Base-by-base conservation (phyloP, 2,888 invertebrate genomes). In the Uropetala carovei region DNA sequence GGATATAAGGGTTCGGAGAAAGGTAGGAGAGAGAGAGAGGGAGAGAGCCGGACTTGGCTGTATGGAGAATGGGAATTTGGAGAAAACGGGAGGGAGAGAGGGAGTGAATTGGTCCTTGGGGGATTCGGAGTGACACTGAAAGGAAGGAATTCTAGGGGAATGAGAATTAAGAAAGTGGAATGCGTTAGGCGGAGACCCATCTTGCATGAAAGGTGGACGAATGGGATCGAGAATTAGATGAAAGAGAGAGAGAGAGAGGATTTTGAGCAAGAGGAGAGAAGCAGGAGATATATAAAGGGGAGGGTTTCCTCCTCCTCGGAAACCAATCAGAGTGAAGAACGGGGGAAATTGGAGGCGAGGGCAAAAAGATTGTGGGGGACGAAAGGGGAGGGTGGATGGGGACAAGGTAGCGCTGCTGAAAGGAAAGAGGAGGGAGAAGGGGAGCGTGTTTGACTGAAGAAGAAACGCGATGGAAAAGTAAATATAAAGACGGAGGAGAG, bases 81-180 rank as follows among this genome's bases (percentile, higher is more conserved):
- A 22, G 57, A 84, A 22, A 18, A 5, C 5, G 16, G 16, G 84
- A 9, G 27, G 18, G 7, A 84, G 84, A 56, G 84, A 56, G 18
- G 56, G 57, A 18, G 59, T n/a, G 60, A 60, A 85, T 85, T 58
- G 57, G 85, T 85, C 85, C 57, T 85, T 85, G 85, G 85, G 84
- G 85, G 82, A 86, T 86, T 86, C 86, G 18, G 86, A 86, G 89
- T n/a, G 89, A 89, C 43, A n/a, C 89, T 89, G 59, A 89, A 89
- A 64, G 89, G 89, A 64, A 89, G 89, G 89, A 60, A 89, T 89
- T 89, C 43, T 27, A 64, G 64, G 64, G 14, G 68, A 75, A 75
- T 75, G 75, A 75, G 64, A 89, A 68, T 89, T 89, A 89, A 89
- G 64, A 89, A 64, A 68, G 89, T 27, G 89, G 89, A 89, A 89